A percentile compares a stretch with the other conserved stretches of the same genome.
phyloP scores from a whole-genome alignment of 2,888 invertebrate genomes.

The Pocota personata region DNA sequence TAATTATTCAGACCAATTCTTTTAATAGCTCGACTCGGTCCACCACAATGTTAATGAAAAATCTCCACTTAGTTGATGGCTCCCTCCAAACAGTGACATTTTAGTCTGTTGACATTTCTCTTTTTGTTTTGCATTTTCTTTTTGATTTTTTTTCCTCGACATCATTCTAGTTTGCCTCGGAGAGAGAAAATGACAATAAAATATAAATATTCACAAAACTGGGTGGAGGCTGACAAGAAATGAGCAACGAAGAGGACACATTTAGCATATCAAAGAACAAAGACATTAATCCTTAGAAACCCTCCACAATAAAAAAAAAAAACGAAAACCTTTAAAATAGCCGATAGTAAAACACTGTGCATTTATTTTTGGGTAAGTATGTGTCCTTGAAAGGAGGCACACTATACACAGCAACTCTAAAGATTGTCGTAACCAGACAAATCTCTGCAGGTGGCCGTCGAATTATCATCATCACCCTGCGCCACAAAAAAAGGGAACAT shows the following conservation, averaged over 20 bases:
- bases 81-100: slow-evolving; percentile 20
- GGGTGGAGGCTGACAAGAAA: slow-evolving; percentile 23
- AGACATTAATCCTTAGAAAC: slow-evolving; percentile 50
- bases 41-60: slow-evolving; percentile 32
- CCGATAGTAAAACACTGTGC: slow-evolving; percentile 26
- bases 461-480: slow-evolving; percentile 55
- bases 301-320: neutral
- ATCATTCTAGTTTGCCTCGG: slow-evolving; percentile 10
- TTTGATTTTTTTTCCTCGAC: neutral
- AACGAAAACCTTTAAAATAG: slow-evolving; percentile 30
- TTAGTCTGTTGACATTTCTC: slow-evolving; percentile 16
- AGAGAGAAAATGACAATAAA: slow-evolving; percentile 3
- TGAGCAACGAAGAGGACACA: slow-evolving; percentile 45
- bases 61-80: slow-evolving; percentile 20
- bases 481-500: neutral
- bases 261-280: slow-evolving; percentile 68
- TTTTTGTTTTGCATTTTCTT: neutral
- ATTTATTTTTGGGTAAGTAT: slow-evolving; percentile 3
- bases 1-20: slow-evolving; percentile 60
- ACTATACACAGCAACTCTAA: neutral
- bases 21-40: slow-evolving; percentile 51
- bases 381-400: slow-evolving; percentile 22
- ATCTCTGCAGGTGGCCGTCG: slow-evolving; percentile 56
- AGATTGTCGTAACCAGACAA: slow-evolving; percentile 35
- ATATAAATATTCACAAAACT: slow-evolving; percentile 58